phyloP scores from a whole-genome alignment of 1,140 invertebrate species.

The Drosophila nebulosa region DNA sequence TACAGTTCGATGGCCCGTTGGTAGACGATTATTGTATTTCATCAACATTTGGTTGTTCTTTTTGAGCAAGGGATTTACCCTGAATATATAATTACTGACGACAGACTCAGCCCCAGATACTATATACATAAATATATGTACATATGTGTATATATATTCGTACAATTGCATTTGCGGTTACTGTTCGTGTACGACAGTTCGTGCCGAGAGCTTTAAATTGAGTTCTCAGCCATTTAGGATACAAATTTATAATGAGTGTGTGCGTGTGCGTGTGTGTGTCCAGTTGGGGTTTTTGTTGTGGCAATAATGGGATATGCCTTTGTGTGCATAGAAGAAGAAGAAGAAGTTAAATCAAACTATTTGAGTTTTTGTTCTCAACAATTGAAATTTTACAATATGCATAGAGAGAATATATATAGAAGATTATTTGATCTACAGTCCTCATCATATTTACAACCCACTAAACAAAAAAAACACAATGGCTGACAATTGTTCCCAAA shows the following conservation, averaged over 20 bases:
- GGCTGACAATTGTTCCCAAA: too few species aligned
- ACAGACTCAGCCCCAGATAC: not conserved
- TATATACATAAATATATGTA: not conserved
- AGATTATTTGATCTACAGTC: too few species aligned
- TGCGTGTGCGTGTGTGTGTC: not conserved
- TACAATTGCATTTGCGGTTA: not conserved
- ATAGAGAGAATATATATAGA: too few species aligned
- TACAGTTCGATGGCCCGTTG: slow-evolving; percentile 2
- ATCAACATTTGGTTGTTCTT: not conserved
- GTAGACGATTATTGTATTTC: not conserved
- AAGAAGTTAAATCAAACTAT: not conserved
- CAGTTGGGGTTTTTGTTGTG: not conserved
- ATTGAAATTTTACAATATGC: too few species aligned
- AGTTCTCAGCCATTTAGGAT: slow-evolving; percentile 54
- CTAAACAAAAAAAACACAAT: too few species aligned
- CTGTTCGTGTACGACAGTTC: slow-evolving; percentile 41
- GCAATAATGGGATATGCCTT: not conserved
- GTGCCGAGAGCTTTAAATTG: slow-evolving; percentile 67
- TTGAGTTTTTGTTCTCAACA: not conserved
- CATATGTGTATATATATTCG: not conserved
- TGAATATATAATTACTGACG: slow-evolving; percentile 13
- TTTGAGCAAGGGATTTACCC: slow-evolving; percentile 25
- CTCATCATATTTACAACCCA: too few species aligned
- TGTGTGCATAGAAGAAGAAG: not conserved
- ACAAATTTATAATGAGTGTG: slow-evolving; percentile 35